These are phyloP conservation scores for Leptobrachium ailaonicum DNA, from an alignment of 2,113 vertebrate species.

Conservation along the genomic window DNA sequence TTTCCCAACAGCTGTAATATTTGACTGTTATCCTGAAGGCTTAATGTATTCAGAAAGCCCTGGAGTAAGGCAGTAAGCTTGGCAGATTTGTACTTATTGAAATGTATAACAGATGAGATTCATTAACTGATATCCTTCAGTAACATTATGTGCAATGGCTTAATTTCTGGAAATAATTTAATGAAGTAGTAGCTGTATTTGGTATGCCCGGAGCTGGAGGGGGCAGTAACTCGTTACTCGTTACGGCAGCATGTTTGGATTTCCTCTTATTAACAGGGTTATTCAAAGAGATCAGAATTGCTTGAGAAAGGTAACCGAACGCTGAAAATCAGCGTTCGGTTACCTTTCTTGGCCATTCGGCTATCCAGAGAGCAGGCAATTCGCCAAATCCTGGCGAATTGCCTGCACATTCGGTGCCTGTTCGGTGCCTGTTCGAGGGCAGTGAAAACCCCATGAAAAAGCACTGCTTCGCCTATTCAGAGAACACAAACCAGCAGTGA, in stretches of 20 bases:
- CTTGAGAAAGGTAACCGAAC: too few relatives aligned
- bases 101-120: conserved; percentile 44
- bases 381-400: too few relatives aligned
- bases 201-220: conserved; percentile 19
- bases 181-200: conserved; percentile 22
- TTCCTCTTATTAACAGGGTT: neutral
- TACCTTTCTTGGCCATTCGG: too few relatives aligned
- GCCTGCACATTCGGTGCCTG: too few relatives aligned
- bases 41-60: conserved; percentile 41
- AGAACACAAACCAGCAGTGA: too few relatives aligned
- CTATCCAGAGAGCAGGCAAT: too few relatives aligned
- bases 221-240: neutral
- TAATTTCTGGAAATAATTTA: conserved; percentile 34
- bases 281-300: too few relatives aligned
- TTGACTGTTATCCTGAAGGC: conserved; percentile 24
- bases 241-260: neutral
- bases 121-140: conserved; percentile 47
- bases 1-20: conserved; percentile 15
- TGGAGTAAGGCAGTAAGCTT: conserved; percentile 17
- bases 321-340: too few relatives aligned
- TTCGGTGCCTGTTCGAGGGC: too few relatives aligned
- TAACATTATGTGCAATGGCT: conserved; percentile 21
- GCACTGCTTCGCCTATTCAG: too few relatives aligned
- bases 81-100: conserved; percentile 28
- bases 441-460: too few relatives aligned